Evolutionary conservation across 2,888 invertebrate genomes (phyloP).

Genomic region (Lasioglossum malachurum): DNA sequence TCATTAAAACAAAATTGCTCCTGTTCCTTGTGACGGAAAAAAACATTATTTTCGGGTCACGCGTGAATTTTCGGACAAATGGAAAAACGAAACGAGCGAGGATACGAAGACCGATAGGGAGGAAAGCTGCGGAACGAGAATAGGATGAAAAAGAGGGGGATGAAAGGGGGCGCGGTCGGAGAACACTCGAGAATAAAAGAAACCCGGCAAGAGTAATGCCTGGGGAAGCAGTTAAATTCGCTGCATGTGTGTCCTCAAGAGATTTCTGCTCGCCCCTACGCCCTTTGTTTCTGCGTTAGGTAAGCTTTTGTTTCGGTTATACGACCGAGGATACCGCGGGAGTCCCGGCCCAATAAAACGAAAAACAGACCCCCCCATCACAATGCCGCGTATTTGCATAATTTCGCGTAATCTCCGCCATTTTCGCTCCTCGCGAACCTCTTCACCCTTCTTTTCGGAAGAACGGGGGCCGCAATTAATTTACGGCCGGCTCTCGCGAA

Average conservation of each 20-base stretch:
- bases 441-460: conserved; percentile 46
- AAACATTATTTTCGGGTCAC: background rate
- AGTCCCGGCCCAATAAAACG: conserved; percentile 82
- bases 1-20: background rate
- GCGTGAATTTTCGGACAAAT: background rate
- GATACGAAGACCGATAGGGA: conserved; percentile 51
- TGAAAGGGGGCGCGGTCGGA: conserved; percentile 47
- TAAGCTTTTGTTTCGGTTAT: conserved; percentile 85
- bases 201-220: conserved; percentile 82
- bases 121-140: conserved; percentile 26
- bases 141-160: conserved; percentile 19
- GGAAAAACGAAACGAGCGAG: conserved; percentile 30
- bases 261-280: conserved; percentile 74
- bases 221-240: conserved; percentile 84
- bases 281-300: conserved; percentile 83
- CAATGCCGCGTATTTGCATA: conserved; percentile 84
- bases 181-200: conserved; percentile 81
- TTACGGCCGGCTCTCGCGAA: conserved; percentile 61
- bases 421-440: conserved; percentile 79
- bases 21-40: background rate
- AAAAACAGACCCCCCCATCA: conserved; percentile 80
- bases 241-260: conserved; percentile 83
- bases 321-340: conserved; percentile 80
- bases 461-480: conserved; percentile 65
- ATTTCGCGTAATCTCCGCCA: conserved; percentile 84